These are phyloP conservation scores for Petrophora chlorosata DNA, from an alignment of 2,888 invertebrate species.

Conservation along the genomic window DNA sequence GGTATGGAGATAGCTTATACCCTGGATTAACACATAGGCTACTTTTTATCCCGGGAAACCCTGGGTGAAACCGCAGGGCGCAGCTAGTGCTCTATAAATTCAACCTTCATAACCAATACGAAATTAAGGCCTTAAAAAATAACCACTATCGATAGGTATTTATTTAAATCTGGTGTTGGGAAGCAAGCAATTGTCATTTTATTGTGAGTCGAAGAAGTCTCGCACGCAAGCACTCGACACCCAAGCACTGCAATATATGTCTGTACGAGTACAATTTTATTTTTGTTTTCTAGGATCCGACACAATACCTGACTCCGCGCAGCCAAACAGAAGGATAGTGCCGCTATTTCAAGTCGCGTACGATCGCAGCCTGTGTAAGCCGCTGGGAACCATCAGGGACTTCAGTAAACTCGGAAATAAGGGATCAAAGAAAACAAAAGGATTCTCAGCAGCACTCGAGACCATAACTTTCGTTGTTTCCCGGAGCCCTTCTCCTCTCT, in stretches of 20 bases:
- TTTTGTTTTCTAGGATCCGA: conserved; percentile 77
- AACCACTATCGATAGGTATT: too few relatives aligned
- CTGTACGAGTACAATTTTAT: conserved; percentile 35
- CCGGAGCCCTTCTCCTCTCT: conserved; percentile 62
- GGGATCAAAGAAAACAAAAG: conserved; percentile 37
- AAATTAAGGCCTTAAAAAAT: too few relatives aligned
- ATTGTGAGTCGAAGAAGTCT: neutral
- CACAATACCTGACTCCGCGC: conserved; percentile 47
- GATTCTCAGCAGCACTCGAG: conserved; percentile 11
- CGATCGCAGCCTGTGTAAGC: conserved; percentile 74
- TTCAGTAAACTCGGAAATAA: conserved; percentile 67
- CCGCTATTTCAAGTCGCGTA: conserved; percentile 78
- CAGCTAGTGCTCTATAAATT: too few relatives aligned
- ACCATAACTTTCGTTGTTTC: conserved; percentile 34
- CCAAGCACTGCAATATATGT: conserved; percentile 9
- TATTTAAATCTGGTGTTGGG: conserved; percentile 3
- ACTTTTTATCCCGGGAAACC: too few relatives aligned
- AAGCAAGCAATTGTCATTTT: neutral
- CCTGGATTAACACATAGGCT: too few relatives aligned
- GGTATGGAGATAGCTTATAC: too few relatives aligned
- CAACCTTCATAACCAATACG: too few relatives aligned
- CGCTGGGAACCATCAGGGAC: conserved; percentile 69
- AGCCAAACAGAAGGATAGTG: conserved; percentile 56
- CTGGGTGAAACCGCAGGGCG: too few relatives aligned
- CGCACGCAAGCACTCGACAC: conserved; percentile 18